A percentile compares a stretch with the other conserved stretches of the same genome.
These are phyloP conservation scores for Graphium colonna DNA, from an alignment of 2,888 invertebrate genomes.

Conservation along the genomic window DNA sequence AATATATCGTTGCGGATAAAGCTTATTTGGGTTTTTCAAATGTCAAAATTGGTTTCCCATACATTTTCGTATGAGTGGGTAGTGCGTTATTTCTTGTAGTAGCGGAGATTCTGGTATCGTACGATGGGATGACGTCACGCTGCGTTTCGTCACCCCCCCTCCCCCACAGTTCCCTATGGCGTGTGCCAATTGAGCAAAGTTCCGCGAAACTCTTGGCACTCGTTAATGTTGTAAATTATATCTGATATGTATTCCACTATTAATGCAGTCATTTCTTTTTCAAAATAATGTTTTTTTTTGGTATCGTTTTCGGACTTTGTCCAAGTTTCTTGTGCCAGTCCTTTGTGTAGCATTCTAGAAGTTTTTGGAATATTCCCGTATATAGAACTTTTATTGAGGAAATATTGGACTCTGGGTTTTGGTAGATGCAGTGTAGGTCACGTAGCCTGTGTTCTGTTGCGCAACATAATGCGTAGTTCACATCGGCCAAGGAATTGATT, in stretches of 20 bases:
- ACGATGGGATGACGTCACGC: slow-evolving; percentile 58
- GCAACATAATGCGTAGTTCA: no score
- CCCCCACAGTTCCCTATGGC: slow-evolving; percentile 37
- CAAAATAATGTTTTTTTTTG: slow-evolving; percentile 9
- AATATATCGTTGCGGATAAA: neutral
- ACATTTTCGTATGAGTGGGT: neutral
- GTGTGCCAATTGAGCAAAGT: slow-evolving; percentile 39
- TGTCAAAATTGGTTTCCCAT: no score
- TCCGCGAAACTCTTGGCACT: slow-evolving; percentile 48
- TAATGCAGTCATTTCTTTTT: neutral
- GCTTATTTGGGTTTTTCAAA: no score
- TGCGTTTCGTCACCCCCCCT: slow-evolving; percentile 50
- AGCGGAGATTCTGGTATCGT: slow-evolving; percentile 45
- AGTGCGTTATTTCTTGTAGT: slow-evolving; percentile 25
- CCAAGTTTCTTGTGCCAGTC: no score
- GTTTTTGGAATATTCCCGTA: no score
- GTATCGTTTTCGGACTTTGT: no score
- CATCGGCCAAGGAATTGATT: no score
- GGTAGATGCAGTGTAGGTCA: no score
- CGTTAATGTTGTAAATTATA: slow-evolving; percentile 10
- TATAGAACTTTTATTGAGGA: no score
- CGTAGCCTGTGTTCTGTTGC: no score
- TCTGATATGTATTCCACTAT: neutral
- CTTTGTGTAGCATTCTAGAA: no score
- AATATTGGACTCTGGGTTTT: no score